A percentile compares a stretch with the other conserved stretches of the same genome.
Evolutionary conservation across 2,797 vertebrate genomes (phyloP).

Genomic region (Megaceryle alcyon): DNA sequence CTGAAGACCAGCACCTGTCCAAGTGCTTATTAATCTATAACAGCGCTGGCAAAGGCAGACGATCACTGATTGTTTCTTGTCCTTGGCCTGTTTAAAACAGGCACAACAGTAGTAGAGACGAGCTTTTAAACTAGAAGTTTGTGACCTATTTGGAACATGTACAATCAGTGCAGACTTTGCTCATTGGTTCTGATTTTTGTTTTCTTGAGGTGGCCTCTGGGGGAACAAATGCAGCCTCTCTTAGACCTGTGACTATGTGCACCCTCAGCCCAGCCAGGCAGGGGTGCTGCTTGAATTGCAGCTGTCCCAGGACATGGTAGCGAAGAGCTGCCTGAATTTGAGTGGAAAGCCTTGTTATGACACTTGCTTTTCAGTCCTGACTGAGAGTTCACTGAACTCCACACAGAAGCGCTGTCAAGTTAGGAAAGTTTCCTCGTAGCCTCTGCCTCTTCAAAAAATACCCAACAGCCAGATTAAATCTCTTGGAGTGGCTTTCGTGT

Average conservation of each 20-base stretch:
- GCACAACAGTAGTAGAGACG: background rate
- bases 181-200: background rate
- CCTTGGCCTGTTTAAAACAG: background rate
- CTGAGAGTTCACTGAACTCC: background rate
- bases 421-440: background rate
- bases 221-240: background rate
- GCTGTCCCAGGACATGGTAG: background rate
- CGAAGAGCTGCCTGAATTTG: background rate
- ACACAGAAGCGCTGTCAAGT: background rate
- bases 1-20: background rate
- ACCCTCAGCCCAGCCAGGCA: background rate
- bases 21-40: background rate
- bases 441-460: background rate
- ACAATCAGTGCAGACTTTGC: background rate
- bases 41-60: background rate
- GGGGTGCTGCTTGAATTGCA: background rate
- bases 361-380: background rate
- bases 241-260: background rate
- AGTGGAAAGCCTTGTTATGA: background rate
- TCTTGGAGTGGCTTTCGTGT: background rate
- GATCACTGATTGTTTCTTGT: background rate
- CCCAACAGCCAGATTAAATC: background rate
- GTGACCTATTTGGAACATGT: conserved; percentile 22
- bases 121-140: background rate
- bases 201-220: background rate